Conservation (phyloP, 2,113 vertebrate species). For the Callospermophilus lateralis region DNA sequence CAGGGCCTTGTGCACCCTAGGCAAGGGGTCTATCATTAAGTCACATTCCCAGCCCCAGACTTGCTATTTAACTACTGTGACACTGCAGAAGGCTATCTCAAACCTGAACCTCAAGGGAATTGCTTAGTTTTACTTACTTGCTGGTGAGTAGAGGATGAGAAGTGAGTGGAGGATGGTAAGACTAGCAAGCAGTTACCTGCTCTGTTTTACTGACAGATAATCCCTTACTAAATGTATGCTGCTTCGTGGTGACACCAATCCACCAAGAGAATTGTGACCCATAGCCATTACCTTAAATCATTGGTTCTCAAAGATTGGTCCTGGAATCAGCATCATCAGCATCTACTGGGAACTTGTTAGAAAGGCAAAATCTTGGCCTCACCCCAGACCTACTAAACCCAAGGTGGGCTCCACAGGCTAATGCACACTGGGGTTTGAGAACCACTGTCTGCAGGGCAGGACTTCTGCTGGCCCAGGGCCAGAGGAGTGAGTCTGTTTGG, state of each 20-base stretch:
- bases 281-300: neutral
- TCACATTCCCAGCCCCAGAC: no score
- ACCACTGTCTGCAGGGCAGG: neutral
- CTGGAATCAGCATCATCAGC: neutral
- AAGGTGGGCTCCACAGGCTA: neutral
- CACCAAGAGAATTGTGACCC: neutral
- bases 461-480: neutral
- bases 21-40: no score
- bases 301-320: neutral
- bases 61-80: neutral
- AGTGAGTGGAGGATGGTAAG: neutral
- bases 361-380: neutral
- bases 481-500: neutral
- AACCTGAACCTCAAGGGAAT: neutral
- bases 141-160: neutral
- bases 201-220: conserved; percentile 5
- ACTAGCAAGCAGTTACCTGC: neutral
- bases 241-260: neutral
- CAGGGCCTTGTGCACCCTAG: no score
- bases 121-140: neutral
- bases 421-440: neutral
- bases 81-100: neutral
- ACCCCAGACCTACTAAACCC: neutral
- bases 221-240: no score
- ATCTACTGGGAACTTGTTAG: neutral